A percentile compares a stretch with the other conserved stretches of the same genome.
Conservation (phyloP, 2,797 vertebrate species). For the Poliocrania exsul region DNA sequence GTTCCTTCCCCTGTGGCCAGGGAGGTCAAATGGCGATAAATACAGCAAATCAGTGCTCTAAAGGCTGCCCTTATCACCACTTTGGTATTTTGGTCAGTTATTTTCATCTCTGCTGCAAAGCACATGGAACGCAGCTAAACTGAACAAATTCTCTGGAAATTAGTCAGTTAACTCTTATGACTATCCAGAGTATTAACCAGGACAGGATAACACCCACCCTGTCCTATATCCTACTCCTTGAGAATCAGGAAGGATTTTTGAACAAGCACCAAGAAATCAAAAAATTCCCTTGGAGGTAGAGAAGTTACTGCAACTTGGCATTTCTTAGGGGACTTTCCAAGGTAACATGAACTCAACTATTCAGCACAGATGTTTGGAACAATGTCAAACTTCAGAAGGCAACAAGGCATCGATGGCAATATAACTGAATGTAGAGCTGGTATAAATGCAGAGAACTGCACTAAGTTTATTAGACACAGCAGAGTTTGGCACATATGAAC, state of each 20-base stretch:
- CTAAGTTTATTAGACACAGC: not conserved
- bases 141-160: not conserved
- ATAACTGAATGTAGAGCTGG: not conserved
- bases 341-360: not conserved
- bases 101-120: conserved; percentile 14
- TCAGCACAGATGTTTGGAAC: not conserved
- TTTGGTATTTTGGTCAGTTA: not conserved
- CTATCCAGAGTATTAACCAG: not conserved
- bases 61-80: not conserved
- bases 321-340: not conserved
- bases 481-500: rapidly evolving
- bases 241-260: not conserved
- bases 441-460: not conserved
- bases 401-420: rapidly evolving
- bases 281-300: not conserved
- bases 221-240: not conserved
- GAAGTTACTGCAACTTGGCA: not conserved
- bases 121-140: not conserved
- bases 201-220: not conserved
- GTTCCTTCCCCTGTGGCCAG: not conserved
- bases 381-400: not conserved
- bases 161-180: not conserved
- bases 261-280: not conserved
- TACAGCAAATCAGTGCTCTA: not conserved
- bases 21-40: not conserved